Percentiles rank a stretch among this genome's conserved stretches.
Evolutionary conservation across 1,140 invertebrate species (phyloP).

Genomic region (Linepithema humile): DNA sequence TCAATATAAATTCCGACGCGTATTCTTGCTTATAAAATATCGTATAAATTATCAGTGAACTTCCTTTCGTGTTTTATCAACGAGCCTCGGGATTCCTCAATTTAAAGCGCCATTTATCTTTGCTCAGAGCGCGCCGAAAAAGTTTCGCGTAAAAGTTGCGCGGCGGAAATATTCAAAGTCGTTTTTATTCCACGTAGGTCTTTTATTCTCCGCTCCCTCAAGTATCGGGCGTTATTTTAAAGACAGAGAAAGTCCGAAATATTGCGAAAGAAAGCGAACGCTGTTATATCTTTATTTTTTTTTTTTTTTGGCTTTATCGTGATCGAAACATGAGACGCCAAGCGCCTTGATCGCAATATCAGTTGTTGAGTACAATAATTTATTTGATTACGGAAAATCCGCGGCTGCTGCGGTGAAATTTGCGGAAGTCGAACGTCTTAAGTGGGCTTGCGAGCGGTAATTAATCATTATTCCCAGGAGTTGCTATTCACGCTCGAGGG

Average conservation of each 20-base stretch:
- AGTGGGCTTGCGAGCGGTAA: constrained; percentile 59
- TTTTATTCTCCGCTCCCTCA: constrained; percentile 24
- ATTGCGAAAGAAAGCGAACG: not conserved
- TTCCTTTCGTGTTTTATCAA: constrained; percentile 43
- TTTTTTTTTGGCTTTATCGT: not conserved
- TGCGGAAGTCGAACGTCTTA: constrained; percentile 40
- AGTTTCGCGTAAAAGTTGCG: constrained; percentile 43
- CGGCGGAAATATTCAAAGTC: constrained; percentile 46
- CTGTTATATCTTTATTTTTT: too few species aligned
- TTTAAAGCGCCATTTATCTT: constrained; percentile 48
- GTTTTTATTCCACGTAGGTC: constrained; percentile 20
- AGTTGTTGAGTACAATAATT: constrained; percentile 50
- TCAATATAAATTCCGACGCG: not conserved
- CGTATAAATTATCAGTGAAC: constrained; percentile 31
- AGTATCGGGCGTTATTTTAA: constrained; percentile 41
- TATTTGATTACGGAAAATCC: constrained; percentile 52
- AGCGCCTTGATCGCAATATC: not conserved
- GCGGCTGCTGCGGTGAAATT: constrained; percentile 34
- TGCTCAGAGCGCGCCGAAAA: constrained; percentile 23
- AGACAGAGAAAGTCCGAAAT: not conserved
- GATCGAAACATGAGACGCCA: not conserved
- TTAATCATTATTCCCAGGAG: constrained; percentile 64
- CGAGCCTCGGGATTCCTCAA: constrained; percentile 20
- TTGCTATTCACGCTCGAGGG: constrained; percentile 44
- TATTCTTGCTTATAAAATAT: constrained; percentile 3